Conservation (phyloP, 2,888 invertebrate species). For the Philereme vetulata region DNA sequence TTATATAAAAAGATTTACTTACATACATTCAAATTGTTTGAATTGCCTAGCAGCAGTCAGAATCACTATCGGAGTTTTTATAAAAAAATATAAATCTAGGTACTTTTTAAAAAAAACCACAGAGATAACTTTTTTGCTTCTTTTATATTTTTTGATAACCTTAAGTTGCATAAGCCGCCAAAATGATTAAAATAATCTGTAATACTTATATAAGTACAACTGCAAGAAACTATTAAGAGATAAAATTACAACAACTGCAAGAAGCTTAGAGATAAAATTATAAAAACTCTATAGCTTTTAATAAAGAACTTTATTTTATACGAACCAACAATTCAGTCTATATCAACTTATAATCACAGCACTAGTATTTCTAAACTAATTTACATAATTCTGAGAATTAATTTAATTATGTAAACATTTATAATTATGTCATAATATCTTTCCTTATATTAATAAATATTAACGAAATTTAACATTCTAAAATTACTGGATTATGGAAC, state of each 20-base stretch:
- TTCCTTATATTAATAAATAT: neutral
- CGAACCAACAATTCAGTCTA: slow-evolving; percentile 27
- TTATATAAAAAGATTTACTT: no score
- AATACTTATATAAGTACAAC: neutral
- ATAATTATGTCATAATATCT: slow-evolving; percentile 11
- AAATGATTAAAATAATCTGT: neutral
- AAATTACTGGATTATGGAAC: neutral
- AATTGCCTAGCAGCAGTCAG: no score
- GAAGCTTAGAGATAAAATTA: neutral
- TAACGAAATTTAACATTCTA: neutral
- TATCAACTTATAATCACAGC: slow-evolving; percentile 38
- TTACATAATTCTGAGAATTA: slow-evolving; percentile 7
- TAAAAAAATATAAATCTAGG: no score
- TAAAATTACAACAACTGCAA: neutral
- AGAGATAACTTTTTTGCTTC: neutral
- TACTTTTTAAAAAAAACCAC: neutral
- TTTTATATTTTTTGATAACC: neutral
- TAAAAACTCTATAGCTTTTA: slow-evolving; percentile 5
- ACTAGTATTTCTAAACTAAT: slow-evolving; percentile 20
- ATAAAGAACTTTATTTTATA: neutral
- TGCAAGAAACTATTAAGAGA: no score
- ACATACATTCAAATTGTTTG: no score
- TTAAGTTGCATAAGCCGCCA: neutral
- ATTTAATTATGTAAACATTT: slow-evolving; percentile 21
- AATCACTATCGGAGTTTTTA: no score